Conservation (phyloP, 2,888 invertebrate genomes). For the Pandemis corylana region DNA sequence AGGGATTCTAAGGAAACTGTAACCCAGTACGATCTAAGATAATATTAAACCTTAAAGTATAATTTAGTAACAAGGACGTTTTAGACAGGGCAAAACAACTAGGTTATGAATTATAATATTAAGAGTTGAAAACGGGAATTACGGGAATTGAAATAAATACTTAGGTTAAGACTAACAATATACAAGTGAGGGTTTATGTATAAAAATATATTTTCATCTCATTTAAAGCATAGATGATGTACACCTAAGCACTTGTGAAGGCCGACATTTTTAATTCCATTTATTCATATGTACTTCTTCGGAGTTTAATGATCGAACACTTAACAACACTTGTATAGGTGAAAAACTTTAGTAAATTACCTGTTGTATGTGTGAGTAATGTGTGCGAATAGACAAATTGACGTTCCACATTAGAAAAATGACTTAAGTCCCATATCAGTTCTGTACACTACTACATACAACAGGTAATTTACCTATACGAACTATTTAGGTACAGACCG, state of each 20-base stretch:
- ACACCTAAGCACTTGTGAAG: background rate
- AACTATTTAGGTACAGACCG: no score
- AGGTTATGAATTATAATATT: background rate
- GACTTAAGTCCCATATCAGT: no score
- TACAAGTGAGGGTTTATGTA: background rate
- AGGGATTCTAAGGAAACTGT: slow-evolving; percentile 14
- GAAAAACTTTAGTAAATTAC: no score
- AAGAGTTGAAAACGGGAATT: background rate
- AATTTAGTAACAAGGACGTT: slow-evolving; percentile 60
- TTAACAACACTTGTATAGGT: no score
- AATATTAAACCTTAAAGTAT: slow-evolving; percentile 32
- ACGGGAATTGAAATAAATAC: background rate
- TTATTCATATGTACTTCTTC: background rate
- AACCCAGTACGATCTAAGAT: slow-evolving; percentile 20
- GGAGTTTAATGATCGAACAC: no score
- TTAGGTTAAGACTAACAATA: background rate
- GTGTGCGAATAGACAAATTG: no score
- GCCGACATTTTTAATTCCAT: background rate
- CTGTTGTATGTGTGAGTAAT: no score
- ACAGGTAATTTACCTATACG: no score
- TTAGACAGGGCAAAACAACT: slow-evolving; percentile 64
- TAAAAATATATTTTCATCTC: slow-evolving; percentile 1
- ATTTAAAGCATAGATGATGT: background rate
- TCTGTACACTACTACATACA: no score
- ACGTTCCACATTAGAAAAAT: no score